Percentiles rank a stretch among this genome's conserved stretches.
Conservation (phyloP, 2,888 invertebrate genomes). For the Sericinus montela region DNA sequence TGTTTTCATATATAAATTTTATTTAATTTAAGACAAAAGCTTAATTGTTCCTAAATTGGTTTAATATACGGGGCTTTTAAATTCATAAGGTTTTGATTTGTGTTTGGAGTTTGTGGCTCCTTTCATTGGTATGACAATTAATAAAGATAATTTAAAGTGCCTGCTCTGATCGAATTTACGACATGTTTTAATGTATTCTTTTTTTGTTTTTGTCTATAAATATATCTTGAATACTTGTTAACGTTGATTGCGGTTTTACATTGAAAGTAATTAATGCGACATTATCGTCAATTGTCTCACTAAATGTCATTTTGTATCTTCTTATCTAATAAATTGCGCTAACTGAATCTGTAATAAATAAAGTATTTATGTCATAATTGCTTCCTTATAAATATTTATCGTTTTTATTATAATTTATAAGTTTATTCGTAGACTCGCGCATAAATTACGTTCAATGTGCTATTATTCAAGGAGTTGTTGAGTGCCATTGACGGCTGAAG, state of each 20-base stretch:
- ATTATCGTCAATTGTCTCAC: not conserved
- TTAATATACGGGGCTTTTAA: constrained; percentile 3
- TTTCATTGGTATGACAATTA: constrained; percentile 4
- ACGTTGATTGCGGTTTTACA: constrained; percentile 17
- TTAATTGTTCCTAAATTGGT: constrained; percentile 10
- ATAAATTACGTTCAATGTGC: constrained; percentile 9
- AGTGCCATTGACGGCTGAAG: constrained; percentile 57
- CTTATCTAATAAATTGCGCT: too few relatives aligned
- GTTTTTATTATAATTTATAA: too few relatives aligned
- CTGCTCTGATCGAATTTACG: constrained; percentile 39
- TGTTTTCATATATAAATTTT: too few relatives aligned
- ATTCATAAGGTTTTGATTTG: constrained; percentile 14
- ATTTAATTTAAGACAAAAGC: not conserved
- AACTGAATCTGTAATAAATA: too few relatives aligned
- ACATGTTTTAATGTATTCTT: constrained; percentile 26
- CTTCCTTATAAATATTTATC: too few relatives aligned
- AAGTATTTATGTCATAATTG: too few relatives aligned
- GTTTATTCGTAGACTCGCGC: not conserved
- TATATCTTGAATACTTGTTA: constrained; percentile 21
- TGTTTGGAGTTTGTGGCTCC: constrained; percentile 7
- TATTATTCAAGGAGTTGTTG: constrained; percentile 32
- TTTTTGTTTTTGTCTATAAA: constrained; percentile 20
- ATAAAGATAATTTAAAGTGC: constrained; percentile 19
- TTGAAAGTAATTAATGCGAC: constrained; percentile 10
- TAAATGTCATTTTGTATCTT: too few relatives aligned